Evolutionary conservation across 2,888 invertebrate genomes (phyloP).

Genomic region (Drosophila birchii): DNA sequence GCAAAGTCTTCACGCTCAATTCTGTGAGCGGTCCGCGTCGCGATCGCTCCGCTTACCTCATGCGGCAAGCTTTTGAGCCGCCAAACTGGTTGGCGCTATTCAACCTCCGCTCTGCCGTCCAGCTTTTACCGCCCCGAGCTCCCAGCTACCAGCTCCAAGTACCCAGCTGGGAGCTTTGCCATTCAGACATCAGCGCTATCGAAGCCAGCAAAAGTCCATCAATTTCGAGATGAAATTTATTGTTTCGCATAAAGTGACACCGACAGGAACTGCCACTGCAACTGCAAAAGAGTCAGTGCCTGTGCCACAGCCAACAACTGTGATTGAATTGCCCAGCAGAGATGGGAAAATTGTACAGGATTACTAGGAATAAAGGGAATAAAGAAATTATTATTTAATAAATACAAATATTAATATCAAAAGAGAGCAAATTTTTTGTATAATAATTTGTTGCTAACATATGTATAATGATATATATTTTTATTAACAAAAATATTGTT

Average conservation of each 20-base stretch:
- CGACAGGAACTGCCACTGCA: conserved; percentile 18
- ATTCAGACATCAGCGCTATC: conserved; percentile 36
- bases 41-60: conserved; percentile 75
- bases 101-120: conserved; percentile 9
- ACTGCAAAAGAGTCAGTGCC: conserved; percentile 16
- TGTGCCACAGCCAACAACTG: conserved; percentile 13
- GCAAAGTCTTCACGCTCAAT: conserved; percentile 82
- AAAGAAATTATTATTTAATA: not conserved
- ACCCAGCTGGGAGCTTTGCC: conserved; percentile 19
- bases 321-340: conserved; percentile 39
- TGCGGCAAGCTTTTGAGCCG: conserved; percentile 66
- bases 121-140: conserved; percentile 39
- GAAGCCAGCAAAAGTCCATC: conserved; percentile 48
- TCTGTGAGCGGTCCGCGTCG: conserved; percentile 70
- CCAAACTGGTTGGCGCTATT: conserved; percentile 58
- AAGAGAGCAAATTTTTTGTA: no score
- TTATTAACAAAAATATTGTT: no score
- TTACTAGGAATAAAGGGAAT: not conserved
- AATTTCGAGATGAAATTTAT: conserved; percentile 52
- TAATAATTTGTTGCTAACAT: no score
- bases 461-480: not conserved
- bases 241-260: conserved; percentile 50
- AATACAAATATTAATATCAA: not conserved
- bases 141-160: not conserved
- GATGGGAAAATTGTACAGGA: not conserved